Conservation (phyloP, 1,140 invertebrate species). For the Lepidotrigona ventralis region DNA sequence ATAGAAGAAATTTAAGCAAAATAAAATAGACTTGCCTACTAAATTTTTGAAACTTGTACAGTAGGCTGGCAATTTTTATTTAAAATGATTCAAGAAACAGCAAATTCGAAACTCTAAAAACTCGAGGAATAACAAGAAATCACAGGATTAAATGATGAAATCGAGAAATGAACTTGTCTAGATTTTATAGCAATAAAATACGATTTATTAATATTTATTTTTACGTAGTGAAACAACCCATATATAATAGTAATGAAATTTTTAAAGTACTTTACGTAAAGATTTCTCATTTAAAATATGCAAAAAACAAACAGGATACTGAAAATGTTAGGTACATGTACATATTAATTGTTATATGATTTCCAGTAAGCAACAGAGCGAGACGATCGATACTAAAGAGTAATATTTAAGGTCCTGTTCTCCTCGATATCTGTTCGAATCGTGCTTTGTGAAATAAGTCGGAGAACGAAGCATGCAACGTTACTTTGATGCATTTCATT, state of each 20-base stretch:
- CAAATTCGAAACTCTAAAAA: not conserved
- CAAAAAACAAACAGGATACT: too few species aligned
- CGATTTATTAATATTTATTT: too few species aligned
- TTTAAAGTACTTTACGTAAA: too few species aligned
- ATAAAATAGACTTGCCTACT: not conserved
- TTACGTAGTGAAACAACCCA: too few species aligned
- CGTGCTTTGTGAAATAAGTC: not conserved
- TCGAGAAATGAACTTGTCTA: not conserved
- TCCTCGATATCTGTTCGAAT: not conserved
- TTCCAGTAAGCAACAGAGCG: too few species aligned
- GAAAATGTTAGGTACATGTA: too few species aligned
- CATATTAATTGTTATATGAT: too few species aligned
- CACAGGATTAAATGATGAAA: not conserved
- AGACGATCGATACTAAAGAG: too few species aligned
- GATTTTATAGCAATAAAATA: too few species aligned
- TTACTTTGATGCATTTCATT: constrained; percentile 10
- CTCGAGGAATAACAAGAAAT: not conserved
- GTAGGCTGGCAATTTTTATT: not conserved
- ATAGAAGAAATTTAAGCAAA: not conserved
- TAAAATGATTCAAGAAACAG: not conserved
- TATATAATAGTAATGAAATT: too few species aligned
- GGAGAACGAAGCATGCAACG: constrained; percentile 4
- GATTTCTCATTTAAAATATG: too few species aligned
- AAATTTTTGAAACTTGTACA: not conserved
- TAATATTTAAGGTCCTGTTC: not conserved